Conservation (phyloP, 2,888 invertebrate species). For the Girardia tigrina region DNA sequence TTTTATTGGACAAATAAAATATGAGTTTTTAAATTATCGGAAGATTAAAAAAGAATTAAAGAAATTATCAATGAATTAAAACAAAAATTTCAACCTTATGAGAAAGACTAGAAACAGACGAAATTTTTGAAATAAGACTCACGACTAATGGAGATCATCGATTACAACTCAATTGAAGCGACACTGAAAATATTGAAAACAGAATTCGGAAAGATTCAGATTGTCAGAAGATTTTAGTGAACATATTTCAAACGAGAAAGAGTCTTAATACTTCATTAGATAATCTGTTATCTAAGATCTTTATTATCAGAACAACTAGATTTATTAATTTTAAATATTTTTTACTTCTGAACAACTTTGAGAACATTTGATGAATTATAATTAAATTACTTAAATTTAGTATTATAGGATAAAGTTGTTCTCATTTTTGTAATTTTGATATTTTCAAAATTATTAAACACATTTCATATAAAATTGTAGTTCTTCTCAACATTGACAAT, state of each 20-base stretch:
- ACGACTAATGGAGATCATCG: not conserved
- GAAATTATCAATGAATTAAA: not conserved
- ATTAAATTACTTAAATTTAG: no score
- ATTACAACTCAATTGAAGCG: not conserved
- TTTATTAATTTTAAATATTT: no score
- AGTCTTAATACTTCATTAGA: not conserved
- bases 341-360: no score
- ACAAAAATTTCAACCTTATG: not conserved
- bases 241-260: not conserved
- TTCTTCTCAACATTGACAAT: no score
- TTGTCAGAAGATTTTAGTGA: not conserved
- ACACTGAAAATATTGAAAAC: not conserved
- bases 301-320: conserved; percentile 16
- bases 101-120: not conserved
- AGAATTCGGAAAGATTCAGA: not conserved
- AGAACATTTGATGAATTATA: no score
- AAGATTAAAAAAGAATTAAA: not conserved
- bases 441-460: no score
- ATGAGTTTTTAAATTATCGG: not conserved
- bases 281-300: not conserved
- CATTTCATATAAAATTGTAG: no score
- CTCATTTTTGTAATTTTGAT: no score
- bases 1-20: not conserved
- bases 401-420: no score
- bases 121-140: no score